phyloP scores from a whole-genome alignment of 2,888 invertebrate genomes.

The Dolomedes plantarius region DNA sequence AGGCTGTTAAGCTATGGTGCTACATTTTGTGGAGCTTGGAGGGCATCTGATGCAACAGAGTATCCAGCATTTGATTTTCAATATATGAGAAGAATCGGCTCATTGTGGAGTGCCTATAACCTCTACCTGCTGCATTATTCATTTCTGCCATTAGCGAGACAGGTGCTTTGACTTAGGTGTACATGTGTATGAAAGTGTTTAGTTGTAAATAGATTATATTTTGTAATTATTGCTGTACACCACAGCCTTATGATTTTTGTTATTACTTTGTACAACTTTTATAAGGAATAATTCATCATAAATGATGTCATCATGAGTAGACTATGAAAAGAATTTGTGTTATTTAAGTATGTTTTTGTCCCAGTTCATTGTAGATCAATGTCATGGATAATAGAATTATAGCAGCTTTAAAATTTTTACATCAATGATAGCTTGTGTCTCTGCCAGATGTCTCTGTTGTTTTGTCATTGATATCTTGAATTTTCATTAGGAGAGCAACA shows the following conservation, averaged over 20 bases:
- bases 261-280: conserved; percentile 63
- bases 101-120: conserved; percentile 62
- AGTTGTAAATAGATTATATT: conserved; percentile 68
- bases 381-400: conserved; percentile 30
- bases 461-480: conserved; percentile 16
- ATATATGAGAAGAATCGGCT: conserved; percentile 48
- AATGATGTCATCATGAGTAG: conserved; percentile 19
- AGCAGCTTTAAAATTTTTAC: conserved; percentile 37
- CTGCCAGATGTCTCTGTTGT: conserved; percentile 17
- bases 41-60: conserved; percentile 47
- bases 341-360: conserved; percentile 57
- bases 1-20: conserved; percentile 67
- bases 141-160: conserved; percentile 63
- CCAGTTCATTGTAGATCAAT: conserved; percentile 39
- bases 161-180: conserved; percentile 65
- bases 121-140: conserved; percentile 61
- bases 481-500: conserved; percentile 57
- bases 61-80: conserved; percentile 30
- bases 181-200: conserved; percentile 39
- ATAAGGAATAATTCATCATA: conserved; percentile 37
- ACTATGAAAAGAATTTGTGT: conserved; percentile 32
- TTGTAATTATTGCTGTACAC: conserved; percentile 53
- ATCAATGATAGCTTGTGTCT: not conserved
- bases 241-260: conserved; percentile 54
- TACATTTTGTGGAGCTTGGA: conserved; percentile 65